Base-by-base conservation (phyloP, 1,140 invertebrate genomes). In the Diorhabda elongata region DNA sequence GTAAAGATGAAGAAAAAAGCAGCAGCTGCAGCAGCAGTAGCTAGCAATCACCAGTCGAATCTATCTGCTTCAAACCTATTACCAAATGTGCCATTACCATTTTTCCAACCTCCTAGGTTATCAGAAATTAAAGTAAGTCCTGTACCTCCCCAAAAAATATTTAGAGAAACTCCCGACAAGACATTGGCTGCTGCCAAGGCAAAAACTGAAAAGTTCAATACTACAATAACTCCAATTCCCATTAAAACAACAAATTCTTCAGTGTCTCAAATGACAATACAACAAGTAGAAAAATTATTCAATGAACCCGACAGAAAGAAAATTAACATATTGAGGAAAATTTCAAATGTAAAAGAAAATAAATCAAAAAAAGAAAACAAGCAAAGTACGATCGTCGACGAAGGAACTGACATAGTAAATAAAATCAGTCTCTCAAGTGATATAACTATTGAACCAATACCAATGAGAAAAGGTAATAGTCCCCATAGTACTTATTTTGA, bases 321-420 rank as follows among this genome's bases (percentile, higher is more conserved):
- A 80, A 80, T 92, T 42, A 93, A 93, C 82, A 92, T 94, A 77
- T 92, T 94, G 74, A 94, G 92, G 77, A 93, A 93, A 82, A 91
- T 93, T 75, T 88, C 90, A 64, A 92, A 91, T 83, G 87, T 88
- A 11, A 92, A 90, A 81, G 81, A 82, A 70, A 85, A 84, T 71
- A 74, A 80, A 74, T 81, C 83, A 58, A 86, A 85, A 72, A 83
- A 83, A 79, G 83, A 83, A 71, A 80, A 77, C 5, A 74, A 79
- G 11, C 84, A 83, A 58, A 83, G 79, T 73, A 84, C 84, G 0
- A 73, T 84, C 5, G 81, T 83, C 3, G 84, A 85, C 65, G 84
- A 86, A 44, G 74, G 74, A 7, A 68, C 73, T 8, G 76, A 77
- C 26, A 72, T 74, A 43, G 65, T 74, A 45, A 73, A 68, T 41